Base-by-base conservation (phyloP, 64 coral and sea anemone species). In the Montipora efflorescens region DNA sequence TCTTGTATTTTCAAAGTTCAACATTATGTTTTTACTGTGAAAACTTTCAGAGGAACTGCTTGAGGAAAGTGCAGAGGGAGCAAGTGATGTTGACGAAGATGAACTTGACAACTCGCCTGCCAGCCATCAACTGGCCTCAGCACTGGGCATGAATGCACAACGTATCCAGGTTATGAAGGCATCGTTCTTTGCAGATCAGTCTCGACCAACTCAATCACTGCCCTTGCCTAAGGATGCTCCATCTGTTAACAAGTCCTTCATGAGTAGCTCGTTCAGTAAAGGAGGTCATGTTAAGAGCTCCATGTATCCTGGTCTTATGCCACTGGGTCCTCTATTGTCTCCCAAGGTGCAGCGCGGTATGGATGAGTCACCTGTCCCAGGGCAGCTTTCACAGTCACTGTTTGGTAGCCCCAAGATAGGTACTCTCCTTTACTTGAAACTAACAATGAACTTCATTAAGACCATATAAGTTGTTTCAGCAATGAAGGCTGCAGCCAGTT, bases 101-200 rank as follows among this genome's bases (percentile, higher is more conserved):
- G 89, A 94, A 55, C 47, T 74, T 28, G 74, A 95, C 8, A 90
- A 84, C 18, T 94, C 92, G 19, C 98, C 98, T 75, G 98, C 98
- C 13, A 96, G 95, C 47, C 98, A 99, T 85, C 98, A 89, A 36
- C 36, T 96, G 7, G 98, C 98, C 20, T 90, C 90, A 55, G 93
- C 86, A 7, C 84, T 96, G 55, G 98, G 98, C 48, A 91, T 99
- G 64, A 99, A 95, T 49, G 95, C 98, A 7, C 98, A 99, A 79
- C 92, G 98, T 7, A 99, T 96, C 92, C 98, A 99, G 55, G 92
- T 99, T 66, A 99, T 99, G 98, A 99, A 99, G 62, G 98, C 98
- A 14, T 99, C 98, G 12, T 94, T 99, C 85, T 99, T 99, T 93
- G 98, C 92, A 7, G 93, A 86, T 10, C 82, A 93, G 75, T 84